Percentiles rank a stretch among this genome's conserved stretches.
Evolutionary conservation across 2,113 vertebrate genomes (phyloP).

Genomic region (Struthidea cinerea): DNA sequence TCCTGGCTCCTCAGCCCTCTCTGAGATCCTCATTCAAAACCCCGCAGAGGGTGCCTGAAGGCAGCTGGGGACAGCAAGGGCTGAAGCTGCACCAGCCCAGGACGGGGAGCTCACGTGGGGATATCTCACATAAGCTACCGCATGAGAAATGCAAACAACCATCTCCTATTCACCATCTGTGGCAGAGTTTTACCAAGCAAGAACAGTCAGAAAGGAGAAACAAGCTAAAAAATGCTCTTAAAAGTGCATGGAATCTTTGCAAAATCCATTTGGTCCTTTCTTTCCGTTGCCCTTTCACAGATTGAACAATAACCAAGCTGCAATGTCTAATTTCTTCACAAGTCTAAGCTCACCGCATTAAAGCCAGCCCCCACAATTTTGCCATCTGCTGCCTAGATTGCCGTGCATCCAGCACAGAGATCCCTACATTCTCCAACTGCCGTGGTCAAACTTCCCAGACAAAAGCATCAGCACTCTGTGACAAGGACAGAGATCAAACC

Average conservation of each 20-base stretch:
- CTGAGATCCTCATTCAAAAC: neutral
- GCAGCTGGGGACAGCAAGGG: neutral
- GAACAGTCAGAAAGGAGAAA: neutral
- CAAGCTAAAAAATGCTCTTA: neutral
- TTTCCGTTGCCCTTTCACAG: neutral
- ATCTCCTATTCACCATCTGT: neutral
- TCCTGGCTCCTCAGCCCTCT: neutral
- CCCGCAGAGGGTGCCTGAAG: neutral
- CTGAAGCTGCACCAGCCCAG: neutral
- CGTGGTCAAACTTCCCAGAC: neutral
- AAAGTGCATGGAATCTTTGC: neutral
- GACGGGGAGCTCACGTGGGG: neutral
- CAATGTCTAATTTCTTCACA: neutral
- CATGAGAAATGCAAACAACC: neutral
- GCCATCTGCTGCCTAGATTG: slow-evolving; percentile 13
- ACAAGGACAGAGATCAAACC: neutral
- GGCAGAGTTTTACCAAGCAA: neutral
- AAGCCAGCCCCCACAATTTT: slow-evolving; percentile 29
- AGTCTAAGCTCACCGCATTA: neutral
- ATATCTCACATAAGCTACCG: neutral
- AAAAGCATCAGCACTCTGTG: neutral
- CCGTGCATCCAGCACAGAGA: neutral
- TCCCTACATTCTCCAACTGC: neutral
- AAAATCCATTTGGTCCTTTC: neutral
- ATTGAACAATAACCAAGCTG: neutral